A percentile compares a stretch with the other conserved stretches of the same genome.
phyloP scores from a whole-genome alignment of 1,140 invertebrate species.

The Tetramorium simillimum region DNA sequence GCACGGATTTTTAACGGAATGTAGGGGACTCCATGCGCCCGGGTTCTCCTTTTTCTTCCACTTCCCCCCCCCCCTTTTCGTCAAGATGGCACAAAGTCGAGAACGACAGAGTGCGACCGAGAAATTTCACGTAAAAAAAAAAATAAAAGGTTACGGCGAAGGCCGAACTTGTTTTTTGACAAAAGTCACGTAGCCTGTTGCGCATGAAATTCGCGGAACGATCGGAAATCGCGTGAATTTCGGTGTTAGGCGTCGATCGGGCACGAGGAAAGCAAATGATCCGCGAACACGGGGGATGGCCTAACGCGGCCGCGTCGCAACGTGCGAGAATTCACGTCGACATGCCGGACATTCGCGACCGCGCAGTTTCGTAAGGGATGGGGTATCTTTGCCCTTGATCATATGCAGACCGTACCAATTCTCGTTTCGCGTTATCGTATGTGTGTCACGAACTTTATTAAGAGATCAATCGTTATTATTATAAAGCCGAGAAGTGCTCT shows the following conservation, averaged over 20 bases:
- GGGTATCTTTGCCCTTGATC: conserved; percentile 52
- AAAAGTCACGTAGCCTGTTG: conserved; percentile 15
- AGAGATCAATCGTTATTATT: conserved; percentile 1
- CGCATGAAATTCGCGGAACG: neutral
- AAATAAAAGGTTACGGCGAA: neutral
- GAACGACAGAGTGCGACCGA: neutral
- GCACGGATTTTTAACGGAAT: neutral
- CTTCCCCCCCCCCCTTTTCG: too few relatives aligned
- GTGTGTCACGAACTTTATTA: neutral
- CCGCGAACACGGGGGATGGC: neutral
- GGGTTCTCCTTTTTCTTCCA: neutral
- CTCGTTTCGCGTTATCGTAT: conserved; percentile 11
- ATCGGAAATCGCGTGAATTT: neutral
- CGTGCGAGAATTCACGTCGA: conserved; percentile 59
- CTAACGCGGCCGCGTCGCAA: conserved; percentile 9
- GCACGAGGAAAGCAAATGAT: neutral
- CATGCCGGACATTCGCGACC: conserved; percentile 49
- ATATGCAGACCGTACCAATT: conserved; percentile 20
- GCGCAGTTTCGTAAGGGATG: conserved; percentile 61
- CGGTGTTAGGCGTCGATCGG: neutral
- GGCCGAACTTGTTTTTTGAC: neutral
- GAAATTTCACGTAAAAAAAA: neutral
- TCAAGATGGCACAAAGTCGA: conserved; percentile 26
- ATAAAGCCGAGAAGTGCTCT: neutral
- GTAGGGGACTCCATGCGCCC: neutral